Percentiles rank a stretch among this genome's conserved stretches.
Conservation (phyloP, 2,113 vertebrate species). For the Eulemur macaco region DNA sequence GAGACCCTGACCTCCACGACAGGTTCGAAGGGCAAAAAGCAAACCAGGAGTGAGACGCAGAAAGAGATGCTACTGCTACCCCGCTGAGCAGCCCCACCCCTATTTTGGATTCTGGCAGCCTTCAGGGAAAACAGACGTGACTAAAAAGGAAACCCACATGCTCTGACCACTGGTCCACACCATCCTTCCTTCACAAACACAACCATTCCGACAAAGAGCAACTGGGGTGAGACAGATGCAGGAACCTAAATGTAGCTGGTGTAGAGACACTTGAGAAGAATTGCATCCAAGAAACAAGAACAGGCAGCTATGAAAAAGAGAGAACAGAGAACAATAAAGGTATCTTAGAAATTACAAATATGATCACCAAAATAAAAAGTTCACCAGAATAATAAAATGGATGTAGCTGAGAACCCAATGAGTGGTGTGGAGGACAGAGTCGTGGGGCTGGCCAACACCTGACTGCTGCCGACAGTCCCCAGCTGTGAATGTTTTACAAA, state of each 20-base stretch:
- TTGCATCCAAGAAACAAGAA: not conserved
- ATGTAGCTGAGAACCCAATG: not conserved
- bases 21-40: not conserved
- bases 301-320: not conserved
- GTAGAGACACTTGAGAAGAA: not conserved
- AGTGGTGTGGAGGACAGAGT: not conserved
- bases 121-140: not conserved
- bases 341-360: not conserved
- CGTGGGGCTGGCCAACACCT: not conserved
- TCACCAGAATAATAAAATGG: not conserved
- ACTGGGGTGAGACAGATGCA: not conserved
- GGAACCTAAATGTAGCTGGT: not conserved
- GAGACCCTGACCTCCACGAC: fast-evolving
- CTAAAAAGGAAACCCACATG: not conserved
- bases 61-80: not conserved
- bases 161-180: not conserved
- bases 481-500: not conserved
- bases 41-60: not conserved
- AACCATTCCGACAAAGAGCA: not conserved
- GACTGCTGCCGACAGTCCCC: not conserved
- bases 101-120: not conserved
- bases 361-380: not conserved
- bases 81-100: not conserved
- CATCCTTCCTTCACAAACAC: not conserved
- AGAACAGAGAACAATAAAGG: not conserved